Base-by-base conservation (phyloP, 1,140 invertebrate genomes). In the Cryptotermes secundus region DNA sequence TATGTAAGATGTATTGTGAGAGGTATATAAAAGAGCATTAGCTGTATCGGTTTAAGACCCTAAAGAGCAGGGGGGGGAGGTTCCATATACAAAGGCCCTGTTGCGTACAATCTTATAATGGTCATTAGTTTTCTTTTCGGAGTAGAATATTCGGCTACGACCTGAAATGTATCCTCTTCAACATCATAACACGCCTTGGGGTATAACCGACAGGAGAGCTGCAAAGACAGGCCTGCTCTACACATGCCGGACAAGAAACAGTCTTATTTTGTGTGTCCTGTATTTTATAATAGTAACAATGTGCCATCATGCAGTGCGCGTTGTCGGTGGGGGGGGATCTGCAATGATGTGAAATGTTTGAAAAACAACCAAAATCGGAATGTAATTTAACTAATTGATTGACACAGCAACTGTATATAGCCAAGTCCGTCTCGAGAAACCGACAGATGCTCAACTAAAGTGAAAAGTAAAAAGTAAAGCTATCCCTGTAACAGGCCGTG, bases 11-110 rank as follows among this genome's bases (percentile, higher is more conserved):
- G 26, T 31, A 72, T 72, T 72, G 59, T 72, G 14, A 7, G n/a
- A n/a, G 59, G n/a, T 31, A 72, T n/a, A 72, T 72, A 72, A 72
- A 72, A 72, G 59, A 72, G 7, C 59, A 72, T 72, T 72, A 72
- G 59, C n/a, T 72, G 59, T 72, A 72, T 72, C 59, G 59, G 59
- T 72, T 72, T 72, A 72, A 72, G 26, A 12, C 7, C 14, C 59
- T 72, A 31, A 72, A 26, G 26, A 10, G 14, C 2, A 72, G 26
- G n/a, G 59, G 31, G 26, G n/a, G 59, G 31, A 6, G 26, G 59
- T 31, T 72, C 59, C 59, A 72, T n/a, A 72, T n/a, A 72, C 59
- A 72, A 72, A 10, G 59, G 59, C 4, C 31, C 9, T 3, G n/a
- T 72, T 31, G 31, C 59, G 59, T 31, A 31, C 1, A 31, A 72